Conservation (phyloP, 2,797 vertebrate species). For the Echiichthys vipera region DNA sequence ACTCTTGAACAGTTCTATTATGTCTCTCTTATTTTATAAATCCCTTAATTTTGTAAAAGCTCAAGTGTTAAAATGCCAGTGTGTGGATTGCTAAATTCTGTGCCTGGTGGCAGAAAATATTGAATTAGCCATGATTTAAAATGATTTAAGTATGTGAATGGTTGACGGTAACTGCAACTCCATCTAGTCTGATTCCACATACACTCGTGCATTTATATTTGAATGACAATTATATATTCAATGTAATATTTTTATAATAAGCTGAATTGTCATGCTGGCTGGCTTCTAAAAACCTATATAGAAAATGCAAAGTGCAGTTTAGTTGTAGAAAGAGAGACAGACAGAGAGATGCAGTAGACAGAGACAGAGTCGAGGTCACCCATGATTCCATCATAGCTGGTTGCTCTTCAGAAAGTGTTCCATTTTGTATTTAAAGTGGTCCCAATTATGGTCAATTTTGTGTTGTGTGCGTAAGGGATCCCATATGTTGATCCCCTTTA, state of each 20-base stretch:
- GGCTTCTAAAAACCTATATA: not conserved
- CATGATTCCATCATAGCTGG: slow-evolving; percentile 33
- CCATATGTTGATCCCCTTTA: slow-evolving; percentile 68
- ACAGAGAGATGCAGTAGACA: not conserved
- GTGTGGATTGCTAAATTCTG: slow-evolving; percentile 46
- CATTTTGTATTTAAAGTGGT: slow-evolving; percentile 63
- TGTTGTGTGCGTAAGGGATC: slow-evolving; percentile 49
- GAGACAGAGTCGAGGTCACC: slow-evolving; percentile 32
- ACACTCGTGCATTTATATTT: not conserved
- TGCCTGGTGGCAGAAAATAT: slow-evolving; percentile 17
- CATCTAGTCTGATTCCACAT: not conserved
- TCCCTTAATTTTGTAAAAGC: slow-evolving; percentile 45
- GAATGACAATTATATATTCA: not conserved
- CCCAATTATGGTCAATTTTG: slow-evolving; percentile 67
- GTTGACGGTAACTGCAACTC: slow-evolving; percentile 16
- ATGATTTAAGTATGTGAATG: not conserved
- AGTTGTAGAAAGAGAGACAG: not conserved
- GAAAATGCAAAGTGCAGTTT: not conserved
- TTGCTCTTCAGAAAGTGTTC: slow-evolving; percentile 48
- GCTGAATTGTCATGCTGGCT: not conserved
- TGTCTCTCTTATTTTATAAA: slow-evolving; percentile 38
- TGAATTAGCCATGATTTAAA: slow-evolving; percentile 33
- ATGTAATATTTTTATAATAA: not conserved
- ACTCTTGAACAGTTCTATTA: slow-evolving; percentile 44
- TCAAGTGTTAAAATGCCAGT: slow-evolving; percentile 35